phyloP scores from a whole-genome alignment of 2,888 invertebrate genomes.

The Hypercompe scribonia region DNA sequence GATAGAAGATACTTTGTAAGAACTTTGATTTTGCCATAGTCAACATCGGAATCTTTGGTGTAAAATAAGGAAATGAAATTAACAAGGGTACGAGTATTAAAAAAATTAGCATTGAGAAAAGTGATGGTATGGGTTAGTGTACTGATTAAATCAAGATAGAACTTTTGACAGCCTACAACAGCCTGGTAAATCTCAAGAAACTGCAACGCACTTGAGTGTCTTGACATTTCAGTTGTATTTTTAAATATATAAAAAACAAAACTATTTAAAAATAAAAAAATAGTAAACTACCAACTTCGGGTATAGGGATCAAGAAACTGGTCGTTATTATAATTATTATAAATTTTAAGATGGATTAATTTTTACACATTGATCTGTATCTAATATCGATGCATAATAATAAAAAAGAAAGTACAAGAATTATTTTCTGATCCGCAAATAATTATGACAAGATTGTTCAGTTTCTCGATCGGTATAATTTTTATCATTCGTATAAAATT shows the following conservation, averaged over 20 bases:
- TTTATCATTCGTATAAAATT: constrained; percentile 27
- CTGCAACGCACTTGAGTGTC: too few relatives aligned
- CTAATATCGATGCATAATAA: neutral
- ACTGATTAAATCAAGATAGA: too few relatives aligned
- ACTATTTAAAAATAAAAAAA: too few relatives aligned
- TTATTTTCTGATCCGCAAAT: neutral
- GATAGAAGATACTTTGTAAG: neutral
- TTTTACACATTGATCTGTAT: neutral
- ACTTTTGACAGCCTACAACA: too few relatives aligned
- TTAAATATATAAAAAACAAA: too few relatives aligned
- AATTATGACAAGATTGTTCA: neutral
- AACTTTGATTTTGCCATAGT: too few relatives aligned
- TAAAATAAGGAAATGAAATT: neutral
- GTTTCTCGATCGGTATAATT: constrained; percentile 18
- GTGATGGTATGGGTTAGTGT: too few relatives aligned
- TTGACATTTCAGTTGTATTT: too few relatives aligned
- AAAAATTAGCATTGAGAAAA: neutral
- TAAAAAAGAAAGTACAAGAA: neutral
- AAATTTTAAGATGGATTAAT: neutral
- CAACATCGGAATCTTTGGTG: neutral
- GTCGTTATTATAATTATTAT: neutral
- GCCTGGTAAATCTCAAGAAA: too few relatives aligned
- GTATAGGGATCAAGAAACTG: too few relatives aligned
- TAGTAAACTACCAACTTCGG: too few relatives aligned
- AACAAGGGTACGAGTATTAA: neutral